Conservation (phyloP, 2,888 invertebrate species). For the Acronicta aceris region DNA sequence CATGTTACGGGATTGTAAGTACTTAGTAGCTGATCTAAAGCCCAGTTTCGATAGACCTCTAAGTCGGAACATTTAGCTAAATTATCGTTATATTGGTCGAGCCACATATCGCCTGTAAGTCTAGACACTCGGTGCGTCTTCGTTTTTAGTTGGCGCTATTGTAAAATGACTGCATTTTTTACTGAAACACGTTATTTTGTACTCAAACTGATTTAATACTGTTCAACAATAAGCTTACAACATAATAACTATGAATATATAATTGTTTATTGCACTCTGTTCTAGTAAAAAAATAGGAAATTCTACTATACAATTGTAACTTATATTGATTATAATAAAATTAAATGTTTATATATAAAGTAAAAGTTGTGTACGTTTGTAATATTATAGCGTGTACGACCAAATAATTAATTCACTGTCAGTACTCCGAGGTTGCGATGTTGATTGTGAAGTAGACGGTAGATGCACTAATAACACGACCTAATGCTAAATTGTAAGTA, state of each 20-base stretch:
- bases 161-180: constrained; percentile 72
- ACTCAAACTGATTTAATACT: constrained; percentile 55
- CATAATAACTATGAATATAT: constrained; percentile 51
- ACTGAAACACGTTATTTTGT: constrained; percentile 55
- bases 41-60: constrained; percentile 29
- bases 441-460: constrained; percentile 65
- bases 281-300: constrained; percentile 67
- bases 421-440: constrained; percentile 62
- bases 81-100: constrained; percentile 42
- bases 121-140: constrained; percentile 44
- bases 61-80: constrained; percentile 32
- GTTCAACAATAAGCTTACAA: constrained; percentile 56
- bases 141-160: constrained; percentile 59
- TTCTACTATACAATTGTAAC: constrained; percentile 66
- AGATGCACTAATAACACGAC: constrained; percentile 69
- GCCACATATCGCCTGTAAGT: constrained; percentile 64
- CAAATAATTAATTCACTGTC: constrained; percentile 71
- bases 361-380: constrained; percentile 78
- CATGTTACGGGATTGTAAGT: constrained; percentile 22
- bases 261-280: constrained; percentile 74
- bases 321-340: constrained; percentile 62
- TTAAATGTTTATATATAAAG: constrained; percentile 73
- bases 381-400: constrained; percentile 77
- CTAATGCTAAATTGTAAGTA: constrained; percentile 59
- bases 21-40: constrained; percentile 18